Evolutionary conservation across 2,113 vertebrate species (phyloP), one percentile per base, ranked within the genome.

Genomic region (Neodontobutis hainanensis): DNA sequence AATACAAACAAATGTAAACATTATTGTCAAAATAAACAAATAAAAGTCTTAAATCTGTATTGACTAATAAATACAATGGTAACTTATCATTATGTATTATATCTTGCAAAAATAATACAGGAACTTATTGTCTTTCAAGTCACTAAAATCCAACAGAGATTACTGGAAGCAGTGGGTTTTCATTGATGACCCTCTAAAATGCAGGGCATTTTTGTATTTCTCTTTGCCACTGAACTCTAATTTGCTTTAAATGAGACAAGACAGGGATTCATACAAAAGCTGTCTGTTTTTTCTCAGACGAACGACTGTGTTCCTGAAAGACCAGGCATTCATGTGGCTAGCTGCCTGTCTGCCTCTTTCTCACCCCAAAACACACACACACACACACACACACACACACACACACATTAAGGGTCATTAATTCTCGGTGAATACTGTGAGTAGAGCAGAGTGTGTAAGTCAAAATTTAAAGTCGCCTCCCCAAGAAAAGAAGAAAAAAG

Each of bases 171-270:
- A 89, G 89, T 87, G 92, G 92, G 87, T 93, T 92, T 88, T 92
- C 86, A 91, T 92, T 90, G 91, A 90, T 91, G 93, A 83, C 79
- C 73, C 79, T 15, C 91, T 81, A 92, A 93, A 95, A 92, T 86
- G 91, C 92, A 90, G 85, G 85, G 77, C 70, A 92, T 88, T 91
- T 92, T 92, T 91, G 87, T 92, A 87, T 93, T 91, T 92, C 89
- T 92, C 90, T 94, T 93, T 83, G 75, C 92, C 91, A 92, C 89
- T 89, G 92, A 93, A 93, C 92, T 94, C 93, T 94, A 94, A 96
- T 96, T 96, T 96, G 90, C 94, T 95, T 96, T 94, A 94, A 95
- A 98, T 95, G 94, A 95, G 92, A 92, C 93, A 91, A 95, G 94
- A 94, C 93, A 93, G 95, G 91, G 93, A 93, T 92, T 94, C 92